These are phyloP conservation scores for Puntigrus tetrazona DNA, from an alignment of 2,113 vertebrate genomes.

Conservation along the genomic window DNA sequence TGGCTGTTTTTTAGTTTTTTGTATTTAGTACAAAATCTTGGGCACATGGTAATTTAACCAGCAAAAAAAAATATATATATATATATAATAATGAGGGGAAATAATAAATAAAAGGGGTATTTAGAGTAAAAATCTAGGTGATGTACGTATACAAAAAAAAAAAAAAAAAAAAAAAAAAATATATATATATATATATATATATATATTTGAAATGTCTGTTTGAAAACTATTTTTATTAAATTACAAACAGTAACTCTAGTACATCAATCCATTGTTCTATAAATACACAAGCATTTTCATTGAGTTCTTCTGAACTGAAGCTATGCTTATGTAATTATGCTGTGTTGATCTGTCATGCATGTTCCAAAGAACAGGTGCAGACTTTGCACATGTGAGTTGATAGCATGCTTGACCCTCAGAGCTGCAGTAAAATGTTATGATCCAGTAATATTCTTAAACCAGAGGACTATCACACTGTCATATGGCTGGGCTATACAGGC, in stretches of 20 bases:
- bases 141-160: background rate
- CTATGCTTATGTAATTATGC: background rate
- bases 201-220: background rate
- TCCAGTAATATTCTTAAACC: background rate
- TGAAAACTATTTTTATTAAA: background rate
- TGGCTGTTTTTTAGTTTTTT: background rate
- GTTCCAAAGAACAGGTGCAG: constrained; percentile 15
- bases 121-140: background rate
- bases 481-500: background rate
- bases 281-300: background rate
- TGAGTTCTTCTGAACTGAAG: background rate
- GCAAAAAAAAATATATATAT: too few species aligned
- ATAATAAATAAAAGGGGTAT: background rate
- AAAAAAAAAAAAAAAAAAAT: background rate
- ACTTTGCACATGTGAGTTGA: background rate
- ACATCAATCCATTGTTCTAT: background rate
- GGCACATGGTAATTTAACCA: background rate
- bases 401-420: background rate
- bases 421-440: constrained; percentile 22
- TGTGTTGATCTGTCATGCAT: background rate
- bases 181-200: background rate
- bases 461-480: background rate
- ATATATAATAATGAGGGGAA: background rate
- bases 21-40: background rate
- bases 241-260: background rate